A percentile compares a stretch with the other conserved stretches of the same genome.
Conservation (phyloP, 2,888 invertebrate species). For the Peribatodes rhomboidaria region DNA sequence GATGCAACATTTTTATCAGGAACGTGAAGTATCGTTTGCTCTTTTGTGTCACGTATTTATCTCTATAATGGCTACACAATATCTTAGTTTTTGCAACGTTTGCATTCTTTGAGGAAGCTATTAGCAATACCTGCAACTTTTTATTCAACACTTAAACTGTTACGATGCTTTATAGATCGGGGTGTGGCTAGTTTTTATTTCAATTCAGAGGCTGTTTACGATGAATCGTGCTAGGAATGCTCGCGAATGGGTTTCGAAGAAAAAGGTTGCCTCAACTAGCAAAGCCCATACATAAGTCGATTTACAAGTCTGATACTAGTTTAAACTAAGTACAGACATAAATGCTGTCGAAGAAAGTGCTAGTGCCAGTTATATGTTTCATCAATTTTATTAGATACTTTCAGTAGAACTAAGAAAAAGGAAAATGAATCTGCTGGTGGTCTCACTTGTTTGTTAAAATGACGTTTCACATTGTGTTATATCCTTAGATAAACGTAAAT, state of each 20-base stretch:
- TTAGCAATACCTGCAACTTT: constrained; percentile 59
- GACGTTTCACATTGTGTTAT: background rate
- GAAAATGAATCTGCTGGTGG: constrained; percentile 32
- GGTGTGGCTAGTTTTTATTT: constrained; percentile 66
- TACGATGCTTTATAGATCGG: constrained; percentile 60
- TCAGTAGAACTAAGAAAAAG: constrained; percentile 36
- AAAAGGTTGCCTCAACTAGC: constrained; percentile 42
- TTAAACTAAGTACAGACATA: constrained; percentile 36
- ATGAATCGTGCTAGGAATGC: constrained; percentile 64
- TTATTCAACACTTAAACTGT: constrained; percentile 58
- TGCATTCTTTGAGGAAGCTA: constrained; percentile 58
- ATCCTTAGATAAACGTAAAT: too few species aligned
- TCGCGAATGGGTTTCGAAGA: constrained; percentile 54
- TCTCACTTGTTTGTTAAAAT: constrained; percentile 41
- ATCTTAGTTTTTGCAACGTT: constrained; percentile 31
- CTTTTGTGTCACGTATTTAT: constrained; percentile 30
- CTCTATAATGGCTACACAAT: constrained; percentile 35
- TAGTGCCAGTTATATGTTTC: constrained; percentile 33
- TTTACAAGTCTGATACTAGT: constrained; percentile 47
- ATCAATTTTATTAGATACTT: constrained; percentile 29
- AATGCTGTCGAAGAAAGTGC: constrained; percentile 38
- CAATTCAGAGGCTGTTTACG: constrained; percentile 51
- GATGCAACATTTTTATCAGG: constrained; percentile 9
- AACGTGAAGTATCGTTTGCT: constrained; percentile 8
- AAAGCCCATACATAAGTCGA: constrained; percentile 37